Conservation (phyloP, 2,888 invertebrate genomes). For the Tachystola acroxantha region DNA sequence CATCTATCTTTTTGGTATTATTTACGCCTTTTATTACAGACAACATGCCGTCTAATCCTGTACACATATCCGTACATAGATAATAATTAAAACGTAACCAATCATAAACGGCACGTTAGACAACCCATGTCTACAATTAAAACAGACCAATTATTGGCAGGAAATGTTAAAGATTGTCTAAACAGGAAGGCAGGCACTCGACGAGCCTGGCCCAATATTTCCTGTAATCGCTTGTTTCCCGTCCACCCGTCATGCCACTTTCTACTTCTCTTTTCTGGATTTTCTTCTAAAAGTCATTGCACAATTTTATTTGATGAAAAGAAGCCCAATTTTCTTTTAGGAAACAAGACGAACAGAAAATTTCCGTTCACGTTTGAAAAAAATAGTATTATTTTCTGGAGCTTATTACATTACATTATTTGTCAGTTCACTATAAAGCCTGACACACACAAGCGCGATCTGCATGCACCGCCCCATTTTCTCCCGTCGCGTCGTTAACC, state of each 20-base stretch:
- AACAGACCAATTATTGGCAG: slow-evolving; percentile 3
- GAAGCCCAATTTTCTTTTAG: too few species aligned
- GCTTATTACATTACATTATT: too few species aligned
- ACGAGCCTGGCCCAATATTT: slow-evolving; percentile 24
- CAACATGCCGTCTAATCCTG: neutral
- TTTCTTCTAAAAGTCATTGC: slow-evolving; percentile 8
- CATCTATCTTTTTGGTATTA: too few species aligned
- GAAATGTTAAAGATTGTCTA: slow-evolving; percentile 18
- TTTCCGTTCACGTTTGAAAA: too few species aligned
- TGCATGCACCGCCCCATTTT: too few species aligned
- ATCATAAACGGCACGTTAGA: neutral
- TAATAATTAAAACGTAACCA: neutral
- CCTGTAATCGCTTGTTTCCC: slow-evolving; percentile 44
- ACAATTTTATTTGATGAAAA: too few species aligned
- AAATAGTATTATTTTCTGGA: too few species aligned
- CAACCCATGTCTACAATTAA: slow-evolving; percentile 1
- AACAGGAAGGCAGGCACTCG: slow-evolving; percentile 21
- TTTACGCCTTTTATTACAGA: neutral
- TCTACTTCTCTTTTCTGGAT: slow-evolving; percentile 33
- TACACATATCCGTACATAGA: neutral
- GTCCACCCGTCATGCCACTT: slow-evolving; percentile 39
- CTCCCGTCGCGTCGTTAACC: too few species aligned
- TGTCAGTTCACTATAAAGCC: too few species aligned
- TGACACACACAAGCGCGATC: too few species aligned
- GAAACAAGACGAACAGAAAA: too few species aligned